Evolutionary conservation across 2,113 vertebrate species (phyloP).

Genomic region (Stigmatopora argus): DNA sequence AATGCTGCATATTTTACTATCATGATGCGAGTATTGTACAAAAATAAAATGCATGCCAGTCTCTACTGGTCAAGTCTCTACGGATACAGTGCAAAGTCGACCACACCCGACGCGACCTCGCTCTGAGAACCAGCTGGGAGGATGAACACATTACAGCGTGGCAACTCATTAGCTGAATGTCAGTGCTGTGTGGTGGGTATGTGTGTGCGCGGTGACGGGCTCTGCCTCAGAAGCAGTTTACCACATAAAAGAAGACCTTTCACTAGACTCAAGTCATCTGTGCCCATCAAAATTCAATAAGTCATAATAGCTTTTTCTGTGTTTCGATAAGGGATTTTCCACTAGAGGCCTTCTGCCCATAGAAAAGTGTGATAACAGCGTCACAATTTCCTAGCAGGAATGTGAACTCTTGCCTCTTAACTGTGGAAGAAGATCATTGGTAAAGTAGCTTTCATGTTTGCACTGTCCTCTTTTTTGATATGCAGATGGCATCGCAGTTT

Average conservation of each 20-base stretch:
- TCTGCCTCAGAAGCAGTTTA: slow-evolving; percentile 43
- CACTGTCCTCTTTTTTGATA: not conserved
- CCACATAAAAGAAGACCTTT: slow-evolving; percentile 54
- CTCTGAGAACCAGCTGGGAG: slow-evolving; percentile 51
- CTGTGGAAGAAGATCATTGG: not conserved
- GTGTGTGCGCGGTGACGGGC: slow-evolving; percentile 28
- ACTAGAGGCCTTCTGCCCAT: slow-evolving; percentile 28
- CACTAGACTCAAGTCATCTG: slow-evolving; percentile 33
- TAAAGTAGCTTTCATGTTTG: not conserved
- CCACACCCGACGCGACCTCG: slow-evolving; percentile 31
- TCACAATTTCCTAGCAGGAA: slow-evolving; percentile 26
- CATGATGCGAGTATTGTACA: not conserved
- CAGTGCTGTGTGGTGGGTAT: slow-evolving; percentile 5
- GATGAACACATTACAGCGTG: slow-evolving; percentile 50
- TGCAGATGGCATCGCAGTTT: not conserved
- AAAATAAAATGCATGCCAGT: not conserved
- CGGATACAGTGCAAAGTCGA: slow-evolving; percentile 14
- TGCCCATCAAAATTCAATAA: slow-evolving; percentile 49
- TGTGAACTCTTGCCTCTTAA: slow-evolving; percentile 3
- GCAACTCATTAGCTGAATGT: slow-evolving; percentile 63
- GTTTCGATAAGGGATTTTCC: slow-evolving; percentile 35
- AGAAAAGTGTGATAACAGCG: slow-evolving; percentile 20
- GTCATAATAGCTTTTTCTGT: slow-evolving; percentile 32
- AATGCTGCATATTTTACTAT: not conserved
- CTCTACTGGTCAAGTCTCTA: slow-evolving; percentile 3